Conservation (phyloP, 2,888 invertebrate species). For the Laspeyria flexula region DNA sequence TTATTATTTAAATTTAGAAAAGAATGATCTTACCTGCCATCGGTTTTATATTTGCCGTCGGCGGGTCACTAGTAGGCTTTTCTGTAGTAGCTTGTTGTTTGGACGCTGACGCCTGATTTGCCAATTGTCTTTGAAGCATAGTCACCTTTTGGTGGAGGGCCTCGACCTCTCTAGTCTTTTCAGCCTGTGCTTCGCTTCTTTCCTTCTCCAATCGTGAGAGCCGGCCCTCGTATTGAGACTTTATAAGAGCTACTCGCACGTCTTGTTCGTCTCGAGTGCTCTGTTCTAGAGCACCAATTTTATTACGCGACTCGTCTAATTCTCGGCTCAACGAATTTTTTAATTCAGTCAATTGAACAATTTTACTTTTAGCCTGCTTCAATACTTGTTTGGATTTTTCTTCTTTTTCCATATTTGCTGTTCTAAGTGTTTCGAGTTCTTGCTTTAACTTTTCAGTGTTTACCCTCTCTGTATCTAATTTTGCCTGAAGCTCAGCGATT, state of each 20-base stretch:
- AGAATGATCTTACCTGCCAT: conserved; percentile 89
- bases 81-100: conserved; percentile 86
- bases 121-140: conserved; percentile 89
- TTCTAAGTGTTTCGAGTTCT: conserved; percentile 87
- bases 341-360: conserved; percentile 89
- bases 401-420: conserved; percentile 86
- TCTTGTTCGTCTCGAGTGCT: conserved; percentile 85
- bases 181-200: conserved; percentile 87
- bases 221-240: conserved; percentile 90
- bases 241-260: conserved; percentile 86
- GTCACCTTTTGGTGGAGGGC: conserved; percentile 89
- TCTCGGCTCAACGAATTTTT: conserved; percentile 88
- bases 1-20: too few relatives aligned
- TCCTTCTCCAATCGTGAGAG: conserved; percentile 91
- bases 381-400: conserved; percentile 89
- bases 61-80: conserved; percentile 86
- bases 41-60: conserved; percentile 97
- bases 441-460: conserved; percentile 89
- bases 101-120: conserved; percentile 89
- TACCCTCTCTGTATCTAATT: conserved; percentile 77
- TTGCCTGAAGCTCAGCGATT: conserved; percentile 72
- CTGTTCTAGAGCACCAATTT: conserved; percentile 81
- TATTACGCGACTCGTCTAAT: conserved; percentile 82
- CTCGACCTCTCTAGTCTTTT: conserved; percentile 88
- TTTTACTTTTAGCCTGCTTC: conserved; percentile 91